phyloP scores from a whole-genome alignment of 2,113 vertebrate genomes.

The Tyrannus savana region DNA sequence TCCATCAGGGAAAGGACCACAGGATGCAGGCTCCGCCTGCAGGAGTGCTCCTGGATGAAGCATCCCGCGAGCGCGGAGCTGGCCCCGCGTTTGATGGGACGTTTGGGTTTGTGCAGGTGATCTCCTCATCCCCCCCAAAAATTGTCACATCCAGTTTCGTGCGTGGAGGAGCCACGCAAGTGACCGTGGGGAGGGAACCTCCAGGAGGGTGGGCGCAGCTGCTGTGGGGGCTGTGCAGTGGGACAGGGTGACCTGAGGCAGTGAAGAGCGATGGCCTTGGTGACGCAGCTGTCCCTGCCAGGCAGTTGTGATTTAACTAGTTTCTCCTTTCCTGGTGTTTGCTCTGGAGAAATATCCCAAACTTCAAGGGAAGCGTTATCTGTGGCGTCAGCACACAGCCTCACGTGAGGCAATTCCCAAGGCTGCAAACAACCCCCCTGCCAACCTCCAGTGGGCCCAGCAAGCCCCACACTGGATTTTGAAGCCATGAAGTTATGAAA shows the following conservation, averaged over 20 bases:
- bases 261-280: accelerated
- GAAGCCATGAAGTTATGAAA: not conserved
- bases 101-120: not conserved
- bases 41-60: accelerated
- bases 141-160: too few relatives aligned
- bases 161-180: accelerated
- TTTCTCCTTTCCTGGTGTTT: not conserved
- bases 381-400: not conserved
- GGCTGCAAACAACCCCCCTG: not conserved
- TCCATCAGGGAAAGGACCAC: not conserved
- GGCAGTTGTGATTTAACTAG: constrained; percentile 34
- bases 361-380: not conserved
- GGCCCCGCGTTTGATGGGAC: accelerated
- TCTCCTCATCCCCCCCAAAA: not conserved
- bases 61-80: accelerated
- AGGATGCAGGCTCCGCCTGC: not conserved
- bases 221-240: accelerated
- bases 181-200: accelerated
- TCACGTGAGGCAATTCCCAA: not conserved
- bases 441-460: not conserved
- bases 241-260: not conserved
- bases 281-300: not conserved
- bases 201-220: accelerated
- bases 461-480: not conserved
- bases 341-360: not conserved